Base-by-base conservation (phyloP, 1,140 invertebrate species). In the Drosophila tani region DNA sequence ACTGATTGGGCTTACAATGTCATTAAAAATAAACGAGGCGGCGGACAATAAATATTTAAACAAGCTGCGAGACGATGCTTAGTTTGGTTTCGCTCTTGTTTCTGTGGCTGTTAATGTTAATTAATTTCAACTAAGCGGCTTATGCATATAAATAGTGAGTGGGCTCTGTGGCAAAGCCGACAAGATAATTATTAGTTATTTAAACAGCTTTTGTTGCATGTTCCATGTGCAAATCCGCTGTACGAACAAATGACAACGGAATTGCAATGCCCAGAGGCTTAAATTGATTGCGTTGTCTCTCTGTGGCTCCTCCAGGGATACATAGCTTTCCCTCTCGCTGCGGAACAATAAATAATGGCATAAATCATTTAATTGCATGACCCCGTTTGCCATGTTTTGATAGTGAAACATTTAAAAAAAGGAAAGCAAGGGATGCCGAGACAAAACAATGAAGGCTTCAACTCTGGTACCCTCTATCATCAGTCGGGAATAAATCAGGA, bases 111-210 rank as follows among this genome's bases (percentile, higher is more conserved):
- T 88, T 88, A 90, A 84, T 85, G 81, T 84, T 90, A 88, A 88
- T 88, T 88, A 88, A 88, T 90, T 88, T 90, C 60, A 81, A 81
- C 81, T 88, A 88, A 88, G 84, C 84, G 55, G 84, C 74, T 88
- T 88, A 88, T 81, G 69, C 74, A 73, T 81, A 88, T 90, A 88
- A 84, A 88, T 84, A 75, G 85, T 53, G 43, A 50, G 79, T 35
- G 66, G 27, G 81, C 75, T 73, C 69, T 59, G 68, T 21, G 67
- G 51, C 53, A 43, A 73, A 73, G 55, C 69, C 79, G 81, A 86
- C 84, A 88, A 88, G 81, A 88, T 88, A 88, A 90, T 90, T 84
- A 88, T 88, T 87, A 88, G 84, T 90, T 84, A 90, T 88, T 87
- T 87, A 87, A 87, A 88, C 83, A 83, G 80, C 71, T 90, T 83